Evolutionary conservation across 2,797 vertebrate genomes (phyloP).

Genomic region (Poecilia wingei): DNA sequence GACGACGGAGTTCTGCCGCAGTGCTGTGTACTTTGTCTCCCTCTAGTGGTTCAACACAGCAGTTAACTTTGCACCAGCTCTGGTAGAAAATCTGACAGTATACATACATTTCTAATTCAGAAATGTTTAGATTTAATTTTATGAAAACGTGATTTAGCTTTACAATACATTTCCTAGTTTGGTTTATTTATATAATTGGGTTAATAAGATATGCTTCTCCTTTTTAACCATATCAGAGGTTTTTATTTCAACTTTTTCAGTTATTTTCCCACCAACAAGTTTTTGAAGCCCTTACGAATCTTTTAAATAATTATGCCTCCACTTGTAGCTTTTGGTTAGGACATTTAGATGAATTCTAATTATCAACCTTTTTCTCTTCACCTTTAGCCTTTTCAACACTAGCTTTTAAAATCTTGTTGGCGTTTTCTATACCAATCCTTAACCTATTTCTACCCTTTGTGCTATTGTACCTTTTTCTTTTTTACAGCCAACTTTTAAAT

Average conservation of each 20-base stretch:
- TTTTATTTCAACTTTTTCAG: not conserved
- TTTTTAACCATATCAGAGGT: not conserved
- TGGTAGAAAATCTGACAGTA: not conserved
- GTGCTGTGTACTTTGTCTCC: conserved; percentile 71
- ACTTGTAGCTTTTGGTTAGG: not conserved
- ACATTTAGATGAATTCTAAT: not conserved
- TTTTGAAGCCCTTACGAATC: not conserved
- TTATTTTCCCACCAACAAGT: not conserved
- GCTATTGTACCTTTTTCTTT: not conserved
- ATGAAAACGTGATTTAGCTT: not conserved
- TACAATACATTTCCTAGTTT: not conserved
- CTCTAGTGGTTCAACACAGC: conserved; percentile 52
- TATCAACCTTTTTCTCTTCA: not conserved
- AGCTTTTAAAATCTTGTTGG: not conserved
- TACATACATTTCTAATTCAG: not conserved
- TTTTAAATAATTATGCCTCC: not conserved
- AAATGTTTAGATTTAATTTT: not conserved
- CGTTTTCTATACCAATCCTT: not conserved
- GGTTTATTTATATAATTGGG: not conserved
- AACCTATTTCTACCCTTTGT: not conserved
- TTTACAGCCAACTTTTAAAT: not conserved
- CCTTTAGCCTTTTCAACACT: not conserved
- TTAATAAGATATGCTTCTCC: not conserved
- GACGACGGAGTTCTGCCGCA: not conserved
- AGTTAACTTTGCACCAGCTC: not conserved